Conservation (phyloP, 2,888 invertebrate genomes). For the Dicycla oo region DNA sequence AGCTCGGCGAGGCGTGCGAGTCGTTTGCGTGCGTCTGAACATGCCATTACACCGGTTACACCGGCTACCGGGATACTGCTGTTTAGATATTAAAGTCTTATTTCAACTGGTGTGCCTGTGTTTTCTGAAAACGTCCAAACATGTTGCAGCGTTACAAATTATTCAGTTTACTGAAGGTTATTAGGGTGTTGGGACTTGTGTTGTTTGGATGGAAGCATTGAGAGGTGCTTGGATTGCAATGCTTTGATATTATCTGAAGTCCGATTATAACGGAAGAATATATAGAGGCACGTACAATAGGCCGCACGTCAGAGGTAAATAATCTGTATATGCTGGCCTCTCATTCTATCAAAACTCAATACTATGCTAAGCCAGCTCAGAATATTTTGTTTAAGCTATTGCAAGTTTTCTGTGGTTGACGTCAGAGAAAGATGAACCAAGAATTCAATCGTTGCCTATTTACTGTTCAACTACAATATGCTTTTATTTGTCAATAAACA, state of each 20-base stretch:
- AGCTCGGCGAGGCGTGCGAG: slow-evolving; percentile 30
- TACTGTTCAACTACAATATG: not conserved
- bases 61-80: slow-evolving; percentile 30
- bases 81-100: slow-evolving; percentile 64
- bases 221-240: not conserved
- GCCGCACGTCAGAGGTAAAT: too few species aligned
- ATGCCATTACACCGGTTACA: slow-evolving; percentile 46
- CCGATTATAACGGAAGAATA: not conserved
- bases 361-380: too few species aligned
- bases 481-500: not conserved
- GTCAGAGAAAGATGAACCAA: not conserved
- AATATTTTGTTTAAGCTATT: too few species aligned
- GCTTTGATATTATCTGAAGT: not conserved
- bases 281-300: too few species aligned
- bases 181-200: not conserved
- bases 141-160: slow-evolving; percentile 1
- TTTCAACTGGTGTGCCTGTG: slow-evolving; percentile 37
- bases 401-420: not conserved
- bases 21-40: slow-evolving; percentile 50
- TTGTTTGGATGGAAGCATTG: not conserved
- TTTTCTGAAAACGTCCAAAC: slow-evolving; percentile 32
- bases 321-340: too few species aligned
- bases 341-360: too few species aligned
- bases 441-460: not conserved
- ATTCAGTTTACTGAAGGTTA: slow-evolving; percentile 21